phyloP scores from a whole-genome alignment of 2,797 vertebrate species.

The Sparus aurata region DNA sequence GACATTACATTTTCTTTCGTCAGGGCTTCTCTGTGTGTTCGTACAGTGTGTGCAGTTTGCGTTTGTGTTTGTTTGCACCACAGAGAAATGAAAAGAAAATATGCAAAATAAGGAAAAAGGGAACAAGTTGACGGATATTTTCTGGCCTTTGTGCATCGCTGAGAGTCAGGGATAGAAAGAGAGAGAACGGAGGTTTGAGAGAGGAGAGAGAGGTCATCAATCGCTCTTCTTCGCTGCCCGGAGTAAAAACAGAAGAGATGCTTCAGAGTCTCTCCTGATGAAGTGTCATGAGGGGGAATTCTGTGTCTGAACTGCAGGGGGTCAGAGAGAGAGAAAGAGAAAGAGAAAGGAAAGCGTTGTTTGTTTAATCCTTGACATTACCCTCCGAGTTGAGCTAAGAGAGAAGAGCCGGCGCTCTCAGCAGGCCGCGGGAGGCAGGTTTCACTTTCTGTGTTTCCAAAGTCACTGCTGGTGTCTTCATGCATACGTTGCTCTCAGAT shows the following conservation, averaged over 20 bases:
- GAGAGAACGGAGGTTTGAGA: constrained; percentile 14
- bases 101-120: constrained; percentile 1
- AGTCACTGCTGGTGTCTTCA: constrained; percentile 43
- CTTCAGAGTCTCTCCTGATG: constrained; percentile 16
- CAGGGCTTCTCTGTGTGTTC: not conserved
- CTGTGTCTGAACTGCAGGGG: constrained; percentile 41
- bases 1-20: not conserved
- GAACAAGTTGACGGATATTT: not conserved
- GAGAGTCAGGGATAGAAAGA: constrained; percentile 7
- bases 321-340: not conserved
- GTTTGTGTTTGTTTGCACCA: not conserved
- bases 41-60: not conserved
- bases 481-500: constrained; percentile 59
- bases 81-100: not conserved
- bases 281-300: constrained; percentile 33
- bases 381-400: constrained; percentile 11
- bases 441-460: constrained; percentile 28
- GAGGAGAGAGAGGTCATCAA: constrained; percentile 17
- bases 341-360: constrained; percentile 1
- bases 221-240: constrained; percentile 28
- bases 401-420: constrained; percentile 9
- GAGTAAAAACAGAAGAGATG: constrained; percentile 24
- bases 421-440: constrained; percentile 24
- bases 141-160: constrained; percentile 9
- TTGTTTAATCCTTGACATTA: constrained; percentile 41